phyloP scores from a whole-genome alignment of 2,113 vertebrate genomes.

The Sorex araneus region DNA sequence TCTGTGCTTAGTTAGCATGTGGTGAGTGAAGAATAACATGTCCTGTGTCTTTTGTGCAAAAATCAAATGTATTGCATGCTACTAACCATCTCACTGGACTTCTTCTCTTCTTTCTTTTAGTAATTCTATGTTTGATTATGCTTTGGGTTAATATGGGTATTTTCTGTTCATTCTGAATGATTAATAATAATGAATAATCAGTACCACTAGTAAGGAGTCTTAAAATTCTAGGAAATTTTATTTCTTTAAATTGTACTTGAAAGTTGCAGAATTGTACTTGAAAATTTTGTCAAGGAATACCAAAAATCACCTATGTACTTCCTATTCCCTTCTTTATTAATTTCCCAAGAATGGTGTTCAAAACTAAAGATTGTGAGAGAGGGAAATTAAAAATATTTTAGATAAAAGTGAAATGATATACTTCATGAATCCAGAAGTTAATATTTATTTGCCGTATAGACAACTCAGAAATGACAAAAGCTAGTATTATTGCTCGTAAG shows the following conservation, averaged over 20 bases:
- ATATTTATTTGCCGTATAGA: constrained; percentile 17
- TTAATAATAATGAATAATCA: constrained; percentile 40
- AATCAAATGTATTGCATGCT: constrained; percentile 69
- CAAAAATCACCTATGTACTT: background rate
- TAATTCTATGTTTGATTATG: constrained; percentile 49
- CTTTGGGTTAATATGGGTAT: background rate
- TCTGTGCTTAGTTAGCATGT: constrained; percentile 89
- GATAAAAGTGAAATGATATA: background rate
- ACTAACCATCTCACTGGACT: constrained; percentile 61
- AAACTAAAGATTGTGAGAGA: constrained; percentile 32
- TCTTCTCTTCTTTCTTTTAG: constrained; percentile 67
- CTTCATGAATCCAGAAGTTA: constrained; percentile 41
- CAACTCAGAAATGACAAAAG: constrained; percentile 42
- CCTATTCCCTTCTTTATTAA: constrained; percentile 12
- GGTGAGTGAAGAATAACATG: constrained; percentile 90
- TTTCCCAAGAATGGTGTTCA: constrained; percentile 50
- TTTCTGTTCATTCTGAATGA: constrained; percentile 54
- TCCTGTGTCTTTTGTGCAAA: constrained; percentile 78
- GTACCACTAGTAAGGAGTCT: background rate
- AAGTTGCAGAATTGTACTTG: constrained; percentile 43
- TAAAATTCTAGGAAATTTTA: constrained; percentile 18
- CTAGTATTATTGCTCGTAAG: constrained; percentile 48
- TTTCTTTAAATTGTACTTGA: constrained; percentile 32
- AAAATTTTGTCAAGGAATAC: constrained; percentile 29
- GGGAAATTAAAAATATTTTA: constrained; percentile 54